Evolutionary conservation across 1,140 invertebrate genomes (phyloP), one percentile per base, ranked within the genome.

Genomic region (Anadara kagoshimensis): DNA sequence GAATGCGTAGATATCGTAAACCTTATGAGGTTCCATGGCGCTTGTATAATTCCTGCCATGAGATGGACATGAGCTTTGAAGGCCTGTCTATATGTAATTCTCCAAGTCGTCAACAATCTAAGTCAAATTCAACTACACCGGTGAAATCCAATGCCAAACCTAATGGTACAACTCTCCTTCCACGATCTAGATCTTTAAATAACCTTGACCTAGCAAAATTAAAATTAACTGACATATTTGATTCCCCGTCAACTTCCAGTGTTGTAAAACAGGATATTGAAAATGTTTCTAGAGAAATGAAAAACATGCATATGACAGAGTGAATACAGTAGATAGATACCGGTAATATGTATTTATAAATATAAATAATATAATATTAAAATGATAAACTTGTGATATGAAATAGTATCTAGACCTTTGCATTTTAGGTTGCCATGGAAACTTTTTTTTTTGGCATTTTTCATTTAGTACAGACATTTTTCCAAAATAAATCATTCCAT

Each of bases 11-110:
- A 16, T 79, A 80, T 41, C 76, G 75, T 26, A 83, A 83, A 70
- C 85, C 85, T 5, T 87, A 87, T 57, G 80, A 82, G 63, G 78
- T 87, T 47, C 84, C 85, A n/a, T 82, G 85, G 78, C 68, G 83
- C 24, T 64, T 84, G 36, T 79, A 76, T 29, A 75, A 84, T 43
- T 83, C 80, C 5, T 76, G 83, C 29, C 81, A 79, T 22, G 80
- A 83, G 16, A 61, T 64, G 12, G 69, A 72, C 41, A 57, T 80
- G 2, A 53, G 65, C 16, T 41, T 66, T 36, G 68, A 76, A 11
- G 68, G 72, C 45, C 29, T 69, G 24, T 61, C 22, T 49, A 12
- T 49, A 47, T 49, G 14, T 18, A n/a, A n/a, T n/a, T 49, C 47
- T 3, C 47, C n/a, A n/a, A 71, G 76, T 20, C 51, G 59, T 49